A percentile compares a stretch with the other conserved stretches of the same genome.
These are phyloP conservation scores for Clarias gariepinus DNA, from an alignment of 2,113 vertebrate genomes.

Conservation along the genomic window DNA sequence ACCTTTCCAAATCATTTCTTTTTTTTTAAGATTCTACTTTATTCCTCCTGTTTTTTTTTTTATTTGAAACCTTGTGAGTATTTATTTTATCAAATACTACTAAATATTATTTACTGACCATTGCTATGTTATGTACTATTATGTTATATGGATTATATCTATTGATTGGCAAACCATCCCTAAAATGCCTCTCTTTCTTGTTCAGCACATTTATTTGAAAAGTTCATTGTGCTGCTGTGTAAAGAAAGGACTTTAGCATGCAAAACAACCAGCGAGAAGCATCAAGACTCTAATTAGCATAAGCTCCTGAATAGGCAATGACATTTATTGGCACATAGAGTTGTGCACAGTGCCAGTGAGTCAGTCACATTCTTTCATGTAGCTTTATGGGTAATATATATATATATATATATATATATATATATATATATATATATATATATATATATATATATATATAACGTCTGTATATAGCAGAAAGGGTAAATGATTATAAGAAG, in stretches of 20 bases:
- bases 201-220: background rate
- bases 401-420: too few species aligned
- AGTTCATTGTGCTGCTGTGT: background rate
- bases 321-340: conserved; percentile 20
- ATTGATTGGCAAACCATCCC: background rate
- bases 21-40: background rate
- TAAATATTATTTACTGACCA: background rate
- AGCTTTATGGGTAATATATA: background rate
- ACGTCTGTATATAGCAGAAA: background rate
- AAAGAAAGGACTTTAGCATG: conserved; percentile 46
- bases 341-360: conserved; percentile 34
- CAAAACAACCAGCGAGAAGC: conserved; percentile 43
- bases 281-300: conserved; percentile 51
- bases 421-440: too few species aligned
- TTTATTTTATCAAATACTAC: background rate
- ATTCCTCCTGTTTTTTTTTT: background rate
- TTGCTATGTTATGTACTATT: background rate
- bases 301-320: conserved; percentile 46
- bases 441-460: too few species aligned
- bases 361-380: conserved; percentile 13
- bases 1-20: background rate
- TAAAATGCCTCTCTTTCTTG: background rate
- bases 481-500: background rate
- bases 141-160: background rate
- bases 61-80: background rate